phyloP scores from a whole-genome alignment of 2,113 vertebrate species.

The Pollimyrus isidori region DNA sequence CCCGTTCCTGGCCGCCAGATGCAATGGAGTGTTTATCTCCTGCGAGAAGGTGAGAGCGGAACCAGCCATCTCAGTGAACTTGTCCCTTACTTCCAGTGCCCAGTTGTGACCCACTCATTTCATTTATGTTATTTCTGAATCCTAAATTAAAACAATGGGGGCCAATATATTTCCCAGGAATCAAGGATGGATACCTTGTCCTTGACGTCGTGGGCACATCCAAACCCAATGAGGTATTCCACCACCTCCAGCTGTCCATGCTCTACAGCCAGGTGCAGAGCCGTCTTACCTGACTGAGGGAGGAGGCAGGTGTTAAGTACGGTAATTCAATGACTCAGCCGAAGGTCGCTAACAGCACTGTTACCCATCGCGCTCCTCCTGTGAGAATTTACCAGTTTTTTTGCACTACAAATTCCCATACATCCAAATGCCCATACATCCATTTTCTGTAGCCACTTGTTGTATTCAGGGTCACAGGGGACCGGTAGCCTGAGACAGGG shows the following conservation, averaged over 20 bases:
- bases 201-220: conserved; percentile 65
- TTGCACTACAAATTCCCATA: too few species aligned
- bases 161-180: not conserved
- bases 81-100: not conserved
- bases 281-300: conserved; percentile 66
- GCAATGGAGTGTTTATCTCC: conserved; percentile 74
- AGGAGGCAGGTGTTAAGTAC: not conserved
- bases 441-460: not conserved
- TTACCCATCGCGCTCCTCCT: not conserved
- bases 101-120: not conserved
- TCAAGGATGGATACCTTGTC: conserved; percentile 67
- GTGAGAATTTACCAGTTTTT: not conserved
- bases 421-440: not conserved
- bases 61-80: not conserved
- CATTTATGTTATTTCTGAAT: not conserved
- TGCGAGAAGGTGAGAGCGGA: conserved; percentile 35
- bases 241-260: conserved; percentile 65
- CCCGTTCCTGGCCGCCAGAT: conserved; percentile 69
- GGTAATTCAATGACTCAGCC: not conserved
- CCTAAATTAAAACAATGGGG: not conserved
- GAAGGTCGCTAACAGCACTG: not conserved
- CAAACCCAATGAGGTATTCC: conserved; percentile 71
- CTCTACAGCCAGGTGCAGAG: conserved; percentile 73
- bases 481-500: not conserved
- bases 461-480: not conserved